Conservation (phyloP, 2,888 invertebrate species). For the Ennomos quercinarius region DNA sequence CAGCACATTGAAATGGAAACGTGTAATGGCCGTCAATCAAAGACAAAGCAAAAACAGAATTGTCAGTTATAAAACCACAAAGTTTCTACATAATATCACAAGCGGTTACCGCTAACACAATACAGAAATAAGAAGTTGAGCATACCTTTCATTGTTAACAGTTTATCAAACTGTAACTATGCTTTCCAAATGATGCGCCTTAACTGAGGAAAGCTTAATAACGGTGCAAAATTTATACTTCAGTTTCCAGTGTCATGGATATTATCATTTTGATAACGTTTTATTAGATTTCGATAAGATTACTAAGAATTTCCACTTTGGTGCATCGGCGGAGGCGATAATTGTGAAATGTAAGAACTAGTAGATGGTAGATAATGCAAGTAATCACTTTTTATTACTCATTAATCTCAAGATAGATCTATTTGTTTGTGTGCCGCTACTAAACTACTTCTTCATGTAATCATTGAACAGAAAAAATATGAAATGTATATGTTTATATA, state of each 20-base stretch:
- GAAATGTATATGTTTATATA: no score
- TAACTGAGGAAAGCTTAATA: conserved; percentile 13
- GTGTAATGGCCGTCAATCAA: no score
- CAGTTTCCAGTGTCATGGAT: conserved; percentile 17
- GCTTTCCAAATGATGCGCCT: conserved; percentile 13
- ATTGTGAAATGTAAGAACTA: conserved; percentile 5
- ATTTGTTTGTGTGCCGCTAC: background rate
- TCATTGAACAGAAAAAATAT: background rate
- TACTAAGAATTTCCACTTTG: conserved; percentile 23
- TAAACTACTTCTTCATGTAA: background rate
- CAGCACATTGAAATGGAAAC: no score
- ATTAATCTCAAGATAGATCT: background rate
- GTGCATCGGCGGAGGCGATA: conserved; percentile 16
- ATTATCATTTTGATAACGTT: conserved; percentile 32
- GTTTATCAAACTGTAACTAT: conserved; percentile 5
- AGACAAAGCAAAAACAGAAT: no score
- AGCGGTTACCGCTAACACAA: no score
- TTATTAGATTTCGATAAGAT: conserved; percentile 26
- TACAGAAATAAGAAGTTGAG: conserved; percentile 1
- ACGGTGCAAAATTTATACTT: conserved; percentile 21
- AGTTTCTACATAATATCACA: no score
- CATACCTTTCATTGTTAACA: conserved; percentile 34
- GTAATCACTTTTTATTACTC: conserved; percentile 7
- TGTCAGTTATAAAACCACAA: no score
- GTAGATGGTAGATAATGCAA: conserved; percentile 9